phyloP scores from a whole-genome alignment of 2,113 vertebrate species.

The Cynoglossus semilaevis region DNA sequence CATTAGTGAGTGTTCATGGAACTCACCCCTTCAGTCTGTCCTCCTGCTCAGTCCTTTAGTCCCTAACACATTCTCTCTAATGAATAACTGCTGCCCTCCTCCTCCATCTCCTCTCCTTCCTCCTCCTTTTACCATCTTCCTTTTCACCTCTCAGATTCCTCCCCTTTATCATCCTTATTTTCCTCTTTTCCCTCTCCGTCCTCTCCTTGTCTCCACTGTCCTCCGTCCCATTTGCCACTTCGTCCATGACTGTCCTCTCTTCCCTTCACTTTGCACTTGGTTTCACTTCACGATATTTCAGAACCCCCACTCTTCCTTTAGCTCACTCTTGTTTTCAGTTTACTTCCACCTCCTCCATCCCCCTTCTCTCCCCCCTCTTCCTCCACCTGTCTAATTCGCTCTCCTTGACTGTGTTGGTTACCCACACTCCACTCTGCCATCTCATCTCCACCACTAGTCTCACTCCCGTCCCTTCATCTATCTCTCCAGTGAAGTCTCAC shows the following conservation, averaged over 20 bases:
- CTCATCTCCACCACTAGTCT: conserved; percentile 10
- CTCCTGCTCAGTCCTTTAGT: conserved; percentile 42
- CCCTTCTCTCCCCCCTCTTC: not conserved
- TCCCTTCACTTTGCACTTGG: conserved; percentile 17
- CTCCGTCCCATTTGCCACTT: conserved; percentile 18
- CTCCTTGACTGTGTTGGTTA: conserved; percentile 24
- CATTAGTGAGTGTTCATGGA: conserved; percentile 63
- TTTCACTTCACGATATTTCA: conserved; percentile 41
- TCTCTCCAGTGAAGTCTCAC: too few species aligned
- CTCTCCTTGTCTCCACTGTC: conserved; percentile 20
- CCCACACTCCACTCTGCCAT: conserved; percentile 17
- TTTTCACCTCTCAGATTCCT: conserved; percentile 17
- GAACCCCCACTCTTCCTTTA: conserved; percentile 51
- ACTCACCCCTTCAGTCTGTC: conserved; percentile 50
- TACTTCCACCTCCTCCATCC: conserved; percentile 21
- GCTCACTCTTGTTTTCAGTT: conserved; percentile 46
- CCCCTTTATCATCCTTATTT: not conserved
- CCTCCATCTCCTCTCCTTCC: conserved; percentile 7
- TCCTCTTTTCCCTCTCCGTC: conserved; percentile 29
- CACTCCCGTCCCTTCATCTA: conserved; percentile 27
- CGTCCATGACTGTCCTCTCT: conserved; percentile 11
- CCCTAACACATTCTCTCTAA: conserved; percentile 50
- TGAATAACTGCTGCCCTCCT: conserved; percentile 50
- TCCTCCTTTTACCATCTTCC: not conserved
- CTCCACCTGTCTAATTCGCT: conserved; percentile 49